Evolutionary conservation across 64 coral and sea anemone species (phyloP), one percentile per base, ranked within the genome.

Genomic region (Catalaphyllia jardinei): DNA sequence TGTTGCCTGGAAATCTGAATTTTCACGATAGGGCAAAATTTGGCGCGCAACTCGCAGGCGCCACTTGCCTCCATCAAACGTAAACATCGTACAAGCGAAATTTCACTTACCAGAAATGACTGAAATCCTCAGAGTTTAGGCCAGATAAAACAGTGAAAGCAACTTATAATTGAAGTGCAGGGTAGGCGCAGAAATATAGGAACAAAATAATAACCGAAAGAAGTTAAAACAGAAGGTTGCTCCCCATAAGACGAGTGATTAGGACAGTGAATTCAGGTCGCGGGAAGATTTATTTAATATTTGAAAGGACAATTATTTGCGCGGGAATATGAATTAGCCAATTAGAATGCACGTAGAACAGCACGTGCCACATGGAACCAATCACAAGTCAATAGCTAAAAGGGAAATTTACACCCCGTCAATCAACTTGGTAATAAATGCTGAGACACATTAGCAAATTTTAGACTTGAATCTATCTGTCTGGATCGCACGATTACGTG

Each of bases 1-100:
- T 29, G 78, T 80, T 62, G 50, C 52, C 25, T 62, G 57, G 78
- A 80, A 46, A 80, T 62, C 78, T 28, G 52, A 62, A 80, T 9
- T 80, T 80, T 80, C 18, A 61, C 51, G 16, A 61, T 62, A 80
- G 19, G 31, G 67, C 65, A 19, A 25, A 79, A 30, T 20, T n/a
- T 12, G 59, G 31, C 60, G 60, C 59, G 9, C 18, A 49, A 67
- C 10, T 4, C 22, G n/a, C n/a, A n/a, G n/a, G n/a, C n/a, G 10
- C 4, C 42, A 49, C 51, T 42, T 28, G 81, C 39, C 62, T 63
- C 62, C 64, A 71, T 62, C 42, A 46, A 6, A 81, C 54, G 54
- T 69, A 69, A 69, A 69, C 65, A 69, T 69, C 25, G 22, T n/a
- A 25, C 24, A 10, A 69, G 54, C 65, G 65, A 24, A 67, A 25